These are phyloP conservation scores for Hippasteria phrygiana DNA, from an alignment of 53 echinoderm and acorn worm genomes.

Conservation along the genomic window DNA sequence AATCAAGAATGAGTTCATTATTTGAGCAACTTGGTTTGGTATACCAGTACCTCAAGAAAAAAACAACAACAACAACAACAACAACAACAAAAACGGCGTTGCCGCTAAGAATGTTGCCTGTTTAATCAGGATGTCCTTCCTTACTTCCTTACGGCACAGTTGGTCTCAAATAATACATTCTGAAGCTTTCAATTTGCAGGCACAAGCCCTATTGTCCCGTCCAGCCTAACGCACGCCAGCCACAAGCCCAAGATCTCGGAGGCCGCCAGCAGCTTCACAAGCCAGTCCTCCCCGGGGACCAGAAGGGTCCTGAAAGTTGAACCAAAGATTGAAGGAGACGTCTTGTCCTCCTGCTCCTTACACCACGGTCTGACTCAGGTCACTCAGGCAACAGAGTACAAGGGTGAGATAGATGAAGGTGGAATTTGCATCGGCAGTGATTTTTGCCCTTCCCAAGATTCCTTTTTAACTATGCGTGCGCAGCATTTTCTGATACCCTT, in stretches of 20 bases:
- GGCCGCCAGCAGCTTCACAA: conserved; percentile 67
- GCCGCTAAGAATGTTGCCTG: too few relatives aligned
- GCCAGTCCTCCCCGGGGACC: conserved; percentile 43
- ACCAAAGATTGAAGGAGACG: conserved; percentile 78
- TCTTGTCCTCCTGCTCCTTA: conserved; percentile 62
- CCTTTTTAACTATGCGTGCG: too few relatives aligned
- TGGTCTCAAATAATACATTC: not conserved
- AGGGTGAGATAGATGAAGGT: conserved; percentile 25
- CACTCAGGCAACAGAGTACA: conserved; percentile 41
- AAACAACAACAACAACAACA: too few relatives aligned
- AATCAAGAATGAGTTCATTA: too few relatives aligned
- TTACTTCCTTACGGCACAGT: too few relatives aligned
- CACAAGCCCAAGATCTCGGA: conserved; percentile 73
- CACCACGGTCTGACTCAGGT: conserved; percentile 53
- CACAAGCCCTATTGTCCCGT: conserved; percentile 86
- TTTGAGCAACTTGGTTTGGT: too few relatives aligned
- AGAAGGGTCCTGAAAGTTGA: conserved; percentile 68
- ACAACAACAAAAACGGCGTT: too few relatives aligned
- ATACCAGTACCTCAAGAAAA: too few relatives aligned
- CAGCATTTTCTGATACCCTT: too few relatives aligned
- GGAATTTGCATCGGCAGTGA: not conserved
- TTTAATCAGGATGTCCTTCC: too few relatives aligned
- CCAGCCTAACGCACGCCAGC: conserved; percentile 75
- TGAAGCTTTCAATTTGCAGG: conserved; percentile 46
- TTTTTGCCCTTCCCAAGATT: not conserved